These are phyloP conservation scores for Motacilla tschutschensis DNA, from an alignment of 2,113 vertebrate species.

Conservation along the genomic window DNA sequence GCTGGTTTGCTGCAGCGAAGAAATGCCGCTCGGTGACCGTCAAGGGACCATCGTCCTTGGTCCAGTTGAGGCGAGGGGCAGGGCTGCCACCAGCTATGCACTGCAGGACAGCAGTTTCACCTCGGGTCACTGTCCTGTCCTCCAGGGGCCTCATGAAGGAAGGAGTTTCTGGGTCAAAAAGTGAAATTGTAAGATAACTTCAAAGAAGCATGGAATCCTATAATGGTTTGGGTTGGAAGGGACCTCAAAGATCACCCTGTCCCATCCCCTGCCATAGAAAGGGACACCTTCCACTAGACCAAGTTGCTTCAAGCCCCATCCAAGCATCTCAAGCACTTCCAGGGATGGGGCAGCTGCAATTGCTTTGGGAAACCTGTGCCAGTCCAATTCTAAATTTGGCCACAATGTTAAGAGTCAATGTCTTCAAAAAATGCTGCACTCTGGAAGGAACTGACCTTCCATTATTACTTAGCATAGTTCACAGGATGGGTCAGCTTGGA, in stretches of 20 bases:
- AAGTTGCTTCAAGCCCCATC: not conserved
- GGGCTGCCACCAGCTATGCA: slow-evolving; percentile 84
- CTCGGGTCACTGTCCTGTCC: slow-evolving; percentile 77
- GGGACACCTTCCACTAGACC: not conserved
- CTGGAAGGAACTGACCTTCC: not conserved
- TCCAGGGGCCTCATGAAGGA: slow-evolving; percentile 80
- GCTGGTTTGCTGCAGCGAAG: slow-evolving; percentile 82
- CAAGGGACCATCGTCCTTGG: slow-evolving; percentile 78
- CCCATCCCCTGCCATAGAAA: not conserved
- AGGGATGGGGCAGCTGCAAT: not conserved
- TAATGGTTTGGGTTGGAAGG: not conserved
- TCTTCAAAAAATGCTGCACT: not conserved
- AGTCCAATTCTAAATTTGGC: not conserved
- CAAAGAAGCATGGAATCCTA: not conserved
- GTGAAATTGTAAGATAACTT: not conserved
- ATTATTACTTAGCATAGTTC: not conserved
- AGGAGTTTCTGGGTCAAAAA: slow-evolving; percentile 75
- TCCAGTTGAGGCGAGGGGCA: slow-evolving; percentile 82
- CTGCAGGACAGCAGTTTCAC: slow-evolving; percentile 80
- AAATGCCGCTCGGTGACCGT: slow-evolving; percentile 79
- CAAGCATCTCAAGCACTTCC: not conserved
- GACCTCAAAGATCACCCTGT: not conserved
- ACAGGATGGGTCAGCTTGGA: not conserved
- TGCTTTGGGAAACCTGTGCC: not conserved
- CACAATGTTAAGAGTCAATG: not conserved